These are phyloP conservation scores for Hemitrygon akajei DNA, from an alignment of 2,797 vertebrate genomes.

Conservation along the genomic window DNA sequence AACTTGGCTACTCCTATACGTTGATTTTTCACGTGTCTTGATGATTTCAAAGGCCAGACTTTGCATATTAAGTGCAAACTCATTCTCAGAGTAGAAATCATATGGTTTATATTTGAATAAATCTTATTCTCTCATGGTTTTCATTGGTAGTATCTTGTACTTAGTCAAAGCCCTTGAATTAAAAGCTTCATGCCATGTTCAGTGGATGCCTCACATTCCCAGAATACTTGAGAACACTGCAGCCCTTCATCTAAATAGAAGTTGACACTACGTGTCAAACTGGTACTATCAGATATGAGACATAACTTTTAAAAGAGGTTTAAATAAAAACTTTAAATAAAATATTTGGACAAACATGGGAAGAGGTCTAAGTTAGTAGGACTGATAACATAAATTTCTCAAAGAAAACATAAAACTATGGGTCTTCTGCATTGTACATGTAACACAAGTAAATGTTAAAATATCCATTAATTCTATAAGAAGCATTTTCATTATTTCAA, in stretches of 20 bases:
- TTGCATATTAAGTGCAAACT: background rate
- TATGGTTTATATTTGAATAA: background rate
- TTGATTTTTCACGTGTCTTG: background rate
- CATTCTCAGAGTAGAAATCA: background rate
- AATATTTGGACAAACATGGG: background rate
- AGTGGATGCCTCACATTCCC: background rate
- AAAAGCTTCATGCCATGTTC: background rate
- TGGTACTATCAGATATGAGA: background rate
- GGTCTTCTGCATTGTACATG: background rate
- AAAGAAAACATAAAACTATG: background rate
- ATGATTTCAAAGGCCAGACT: background rate
- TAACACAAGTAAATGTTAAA: background rate
- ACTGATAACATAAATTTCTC: background rate
- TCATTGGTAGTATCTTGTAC: background rate
- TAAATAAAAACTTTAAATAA: background rate
- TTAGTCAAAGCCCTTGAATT: background rate
- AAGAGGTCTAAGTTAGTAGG: background rate
- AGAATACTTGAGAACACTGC: background rate
- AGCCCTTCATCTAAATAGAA: background rate
- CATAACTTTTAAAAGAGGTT: background rate
- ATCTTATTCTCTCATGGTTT: background rate
- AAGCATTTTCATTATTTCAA: background rate
- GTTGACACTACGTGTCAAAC: background rate
- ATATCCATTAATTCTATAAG: background rate
- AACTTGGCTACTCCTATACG: background rate